Evolutionary conservation across 2,888 invertebrate species (phyloP), one percentile per base, ranked within the genome.

Genomic region (Anoncus sp.): DNA sequence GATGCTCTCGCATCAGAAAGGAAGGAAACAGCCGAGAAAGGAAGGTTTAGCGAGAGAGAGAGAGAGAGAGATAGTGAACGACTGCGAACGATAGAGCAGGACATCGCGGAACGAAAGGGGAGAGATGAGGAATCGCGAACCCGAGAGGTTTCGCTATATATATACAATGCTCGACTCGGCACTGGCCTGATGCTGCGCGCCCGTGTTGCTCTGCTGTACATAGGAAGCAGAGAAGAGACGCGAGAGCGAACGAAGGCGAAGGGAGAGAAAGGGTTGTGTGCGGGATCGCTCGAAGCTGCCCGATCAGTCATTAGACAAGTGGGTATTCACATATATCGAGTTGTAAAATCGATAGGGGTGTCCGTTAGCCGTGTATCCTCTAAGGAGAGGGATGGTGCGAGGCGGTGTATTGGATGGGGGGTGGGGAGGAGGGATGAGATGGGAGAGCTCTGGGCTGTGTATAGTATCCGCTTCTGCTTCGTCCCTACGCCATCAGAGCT

Each of bases 291-390:
- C 86, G 88, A 88, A 89, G 63, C 72, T n/a, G 90, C 89, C 88
- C 90, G 90, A 91, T 91, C 90, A 90, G 90, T 91, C 90, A 90
- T 90, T 90, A 90, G 90, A 90, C 90, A 90, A 90, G 90, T 90
- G 90, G 90, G 90, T 90, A 90, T 89, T 90, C 89, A 87, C 89
- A 89, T 90, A 91, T 90, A 91, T 91, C 90, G 90, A 90, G 89
- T 91, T 90, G 90, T 91, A 91, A 91, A 91, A 91, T 91, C 90
- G 90, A 91, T 90, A 90, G 90, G 90, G 90, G 89, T 91, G 90
- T 90, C 90, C 90, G 89, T 90, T 90, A 87, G 89, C 86, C 87
- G 87, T 87, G 90, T 90, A 90, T 90, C 89, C 90, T 89, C 86
- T 88, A 90, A 90, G 90, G 89, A 89, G 86, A 71, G 81, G 74